These are phyloP conservation scores for Dione vanillae DNA, from an alignment of 2,888 invertebrate species.

Conservation along the genomic window DNA sequence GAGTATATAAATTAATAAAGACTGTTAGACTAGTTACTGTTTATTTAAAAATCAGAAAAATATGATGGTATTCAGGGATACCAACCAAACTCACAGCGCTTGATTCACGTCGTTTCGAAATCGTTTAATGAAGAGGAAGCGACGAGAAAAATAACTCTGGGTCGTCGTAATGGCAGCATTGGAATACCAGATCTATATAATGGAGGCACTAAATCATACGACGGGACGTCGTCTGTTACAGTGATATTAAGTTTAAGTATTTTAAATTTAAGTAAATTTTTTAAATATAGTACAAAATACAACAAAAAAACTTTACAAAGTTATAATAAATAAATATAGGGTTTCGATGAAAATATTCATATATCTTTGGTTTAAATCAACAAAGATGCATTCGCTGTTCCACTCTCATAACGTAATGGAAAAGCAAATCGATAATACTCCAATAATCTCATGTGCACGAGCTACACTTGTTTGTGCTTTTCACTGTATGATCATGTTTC, in stretches of 20 bases:
- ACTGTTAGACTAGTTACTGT: too few relatives aligned
- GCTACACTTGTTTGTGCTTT: neutral
- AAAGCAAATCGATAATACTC: neutral
- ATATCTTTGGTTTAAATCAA: neutral
- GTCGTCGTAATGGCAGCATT: constrained; percentile 31
- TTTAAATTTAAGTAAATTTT: too few relatives aligned
- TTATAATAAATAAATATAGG: too few relatives aligned
- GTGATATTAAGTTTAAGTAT: neutral
- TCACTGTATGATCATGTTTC: neutral
- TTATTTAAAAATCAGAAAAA: neutral
- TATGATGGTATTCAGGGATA: constrained; percentile 5
- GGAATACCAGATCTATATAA: constrained; percentile 42
- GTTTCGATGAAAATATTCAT: neutral
- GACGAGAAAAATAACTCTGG: constrained; percentile 31
- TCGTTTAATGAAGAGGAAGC: constrained; percentile 31
- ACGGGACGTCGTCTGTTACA: neutral
- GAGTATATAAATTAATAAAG: too few relatives aligned
- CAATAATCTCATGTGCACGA: neutral
- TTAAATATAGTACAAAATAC: too few relatives aligned
- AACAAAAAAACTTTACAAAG: too few relatives aligned
- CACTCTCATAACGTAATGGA: constrained; percentile 7
- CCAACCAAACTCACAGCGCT: constrained; percentile 3
- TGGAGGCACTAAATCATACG: constrained; percentile 39
- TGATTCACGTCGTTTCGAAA: constrained; percentile 20
- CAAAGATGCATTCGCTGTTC: neutral